Evolutionary conservation across 2,888 invertebrate genomes (phyloP).

Genomic region (Cataglyphis cursor): DNA sequence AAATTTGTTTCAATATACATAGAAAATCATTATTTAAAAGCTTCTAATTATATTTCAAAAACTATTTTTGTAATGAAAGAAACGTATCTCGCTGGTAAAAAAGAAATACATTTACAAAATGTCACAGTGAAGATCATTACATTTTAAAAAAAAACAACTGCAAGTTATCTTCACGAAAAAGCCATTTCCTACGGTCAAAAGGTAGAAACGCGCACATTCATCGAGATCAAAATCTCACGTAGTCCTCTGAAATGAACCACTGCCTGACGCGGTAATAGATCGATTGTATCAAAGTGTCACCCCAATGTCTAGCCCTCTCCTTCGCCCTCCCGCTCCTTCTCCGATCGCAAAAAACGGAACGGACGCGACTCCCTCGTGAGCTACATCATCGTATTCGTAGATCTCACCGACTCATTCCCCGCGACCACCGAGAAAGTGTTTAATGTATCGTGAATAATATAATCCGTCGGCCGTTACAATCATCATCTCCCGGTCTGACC

Average conservation of each 20-base stretch:
- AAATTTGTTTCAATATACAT: not conserved
- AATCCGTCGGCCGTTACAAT: constrained; percentile 74
- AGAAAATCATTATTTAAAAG: not conserved
- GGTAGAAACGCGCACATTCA: constrained; percentile 16
- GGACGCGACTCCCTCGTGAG: not conserved
- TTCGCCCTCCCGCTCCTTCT: not conserved
- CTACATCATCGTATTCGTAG: constrained; percentile 43
- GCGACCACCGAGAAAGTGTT: constrained; percentile 81
- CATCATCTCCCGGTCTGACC: constrained; percentile 34
- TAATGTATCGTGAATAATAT: constrained; percentile 86
- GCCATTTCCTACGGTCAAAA: constrained; percentile 36
- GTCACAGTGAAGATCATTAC: not conserved
- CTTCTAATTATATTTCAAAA: constrained; percentile 2
- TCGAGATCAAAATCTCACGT: constrained; percentile 44
- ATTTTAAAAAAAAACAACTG: constrained; percentile 20
- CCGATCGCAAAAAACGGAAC: constrained; percentile 31
- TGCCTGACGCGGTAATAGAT: constrained; percentile 37
- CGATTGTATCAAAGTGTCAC: constrained; percentile 57
- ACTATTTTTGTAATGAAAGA: not conserved
- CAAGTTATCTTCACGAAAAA: constrained; percentile 32
- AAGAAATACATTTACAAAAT: not conserved
- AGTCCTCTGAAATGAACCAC: constrained; percentile 26
- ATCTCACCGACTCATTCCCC: constrained; percentile 64
- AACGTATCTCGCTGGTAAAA: not conserved
- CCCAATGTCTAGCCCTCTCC: constrained; percentile 11